Evolutionary conservation across 2,797 vertebrate genomes (phyloP).

Genomic region (Arnoldichthys spilopterus): DNA sequence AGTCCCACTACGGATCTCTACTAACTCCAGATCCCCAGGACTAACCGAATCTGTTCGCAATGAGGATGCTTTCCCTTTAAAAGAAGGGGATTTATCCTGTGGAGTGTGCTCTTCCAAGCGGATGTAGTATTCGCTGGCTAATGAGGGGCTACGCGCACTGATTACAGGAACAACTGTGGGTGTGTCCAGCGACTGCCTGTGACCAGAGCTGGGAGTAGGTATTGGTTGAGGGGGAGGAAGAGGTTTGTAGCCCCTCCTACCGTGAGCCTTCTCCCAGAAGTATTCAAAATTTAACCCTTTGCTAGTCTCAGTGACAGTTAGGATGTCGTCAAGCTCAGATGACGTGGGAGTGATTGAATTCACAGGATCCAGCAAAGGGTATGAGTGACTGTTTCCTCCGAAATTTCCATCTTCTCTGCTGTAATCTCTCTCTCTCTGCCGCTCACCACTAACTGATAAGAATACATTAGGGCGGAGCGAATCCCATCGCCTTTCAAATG

Average conservation of each 20-base stretch:
- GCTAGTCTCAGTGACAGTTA: constrained; percentile 93
- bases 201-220: constrained; percentile 80
- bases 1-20: constrained; percentile 78
- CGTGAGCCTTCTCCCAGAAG: constrained; percentile 92
- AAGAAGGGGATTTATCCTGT: constrained; percentile 79
- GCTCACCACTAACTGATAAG: constrained; percentile 73
- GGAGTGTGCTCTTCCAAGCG: constrained; percentile 89
- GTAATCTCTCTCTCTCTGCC: constrained; percentile 79
- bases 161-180: constrained; percentile 93
- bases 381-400: constrained; percentile 72
- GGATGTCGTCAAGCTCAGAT: constrained; percentile 89
- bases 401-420: constrained; percentile 69
- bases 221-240: constrained; percentile 82
- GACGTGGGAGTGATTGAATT: constrained; percentile 79
- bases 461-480: constrained; percentile 80
- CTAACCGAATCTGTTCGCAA: constrained; percentile 63
- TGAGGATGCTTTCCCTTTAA: constrained; percentile 69
- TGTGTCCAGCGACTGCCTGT: constrained; percentile 86
- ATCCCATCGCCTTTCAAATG: constrained; percentile 90
- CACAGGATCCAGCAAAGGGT: constrained; percentile 86
- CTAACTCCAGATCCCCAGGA: constrained; percentile 78
- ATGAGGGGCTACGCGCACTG: constrained; percentile 91
- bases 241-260: constrained; percentile 84
- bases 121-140: constrained; percentile 93
- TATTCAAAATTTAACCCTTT: constrained; percentile 94